Evolutionary conservation across 2,888 invertebrate species (phyloP).

Genomic region (Lasioglossum morio): DNA sequence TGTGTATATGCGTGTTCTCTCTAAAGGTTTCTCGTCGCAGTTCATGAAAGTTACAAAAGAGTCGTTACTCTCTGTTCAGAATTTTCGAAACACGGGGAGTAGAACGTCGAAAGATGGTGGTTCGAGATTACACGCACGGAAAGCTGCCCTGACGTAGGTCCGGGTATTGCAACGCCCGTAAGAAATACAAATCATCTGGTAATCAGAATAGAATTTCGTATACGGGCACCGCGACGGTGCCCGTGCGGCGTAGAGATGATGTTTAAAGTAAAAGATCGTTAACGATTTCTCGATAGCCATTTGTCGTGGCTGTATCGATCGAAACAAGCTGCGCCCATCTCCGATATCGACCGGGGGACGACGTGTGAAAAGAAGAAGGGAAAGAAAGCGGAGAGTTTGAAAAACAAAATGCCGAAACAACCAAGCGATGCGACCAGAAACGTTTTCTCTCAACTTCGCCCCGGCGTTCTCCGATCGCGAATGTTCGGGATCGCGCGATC

Average conservation of each 20-base stretch:
- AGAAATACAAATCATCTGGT: slow-evolving; percentile 19
- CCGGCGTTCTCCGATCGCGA: background rate
- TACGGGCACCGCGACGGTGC: slow-evolving; percentile 17
- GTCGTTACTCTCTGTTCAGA: slow-evolving; percentile 48
- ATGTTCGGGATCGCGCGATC: slow-evolving; percentile 26
- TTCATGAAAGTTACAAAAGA: slow-evolving; percentile 48
- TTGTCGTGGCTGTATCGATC: background rate
- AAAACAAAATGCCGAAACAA: background rate
- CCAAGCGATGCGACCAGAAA: background rate
- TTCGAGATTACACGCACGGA: slow-evolving; percentile 15
- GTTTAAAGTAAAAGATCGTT: background rate
- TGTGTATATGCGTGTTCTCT: background rate
- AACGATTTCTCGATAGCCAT: background rate
- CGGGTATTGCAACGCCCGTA: slow-evolving; percentile 32
- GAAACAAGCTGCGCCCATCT: background rate
- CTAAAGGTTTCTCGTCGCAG: background rate
- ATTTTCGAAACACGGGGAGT: slow-evolving; percentile 12
- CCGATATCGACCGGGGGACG: background rate
- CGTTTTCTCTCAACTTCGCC: background rate
- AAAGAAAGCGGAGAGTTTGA: slow-evolving; percentile 10
- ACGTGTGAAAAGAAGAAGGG: background rate
- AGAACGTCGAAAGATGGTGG: background rate
- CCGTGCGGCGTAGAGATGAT: slow-evolving; percentile 1
- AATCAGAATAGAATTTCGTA: slow-evolving; percentile 29
- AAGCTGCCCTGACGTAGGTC: slow-evolving; percentile 9